A percentile compares a stretch with the other conserved stretches of the same genome.
Evolutionary conservation across 2,113 vertebrate genomes (phyloP).

Genomic region (Bubo scandiacus): DNA sequence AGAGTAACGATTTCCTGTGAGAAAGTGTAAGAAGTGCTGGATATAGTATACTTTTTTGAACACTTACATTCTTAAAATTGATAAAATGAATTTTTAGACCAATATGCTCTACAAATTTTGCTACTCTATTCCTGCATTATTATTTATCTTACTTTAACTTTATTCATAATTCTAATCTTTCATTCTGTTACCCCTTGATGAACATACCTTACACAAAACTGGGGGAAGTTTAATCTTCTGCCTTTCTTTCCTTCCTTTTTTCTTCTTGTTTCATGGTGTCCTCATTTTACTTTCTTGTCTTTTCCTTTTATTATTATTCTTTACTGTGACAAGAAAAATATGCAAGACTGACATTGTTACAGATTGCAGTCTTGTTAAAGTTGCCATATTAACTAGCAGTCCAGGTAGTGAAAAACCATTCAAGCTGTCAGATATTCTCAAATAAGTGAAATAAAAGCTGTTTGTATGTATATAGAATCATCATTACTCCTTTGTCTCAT

Average conservation of each 20-base stretch:
- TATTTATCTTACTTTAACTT: not conserved
- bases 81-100: not conserved
- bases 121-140: not conserved
- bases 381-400: constrained; percentile 25
- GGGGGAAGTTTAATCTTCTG: not conserved
- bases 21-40: not conserved
- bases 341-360: constrained; percentile 8
- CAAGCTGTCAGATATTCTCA: constrained; percentile 60
- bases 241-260: not conserved
- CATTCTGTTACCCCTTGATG: not conserved
- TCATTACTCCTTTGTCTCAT: not conserved
- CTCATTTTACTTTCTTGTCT: constrained; percentile 26
- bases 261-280: not conserved
- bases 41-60: not conserved
- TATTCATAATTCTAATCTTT: not conserved
- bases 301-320: constrained; percentile 25
- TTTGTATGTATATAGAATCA: constrained; percentile 42
- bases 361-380: constrained; percentile 54
- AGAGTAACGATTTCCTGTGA: not conserved
- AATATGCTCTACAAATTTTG: not conserved
- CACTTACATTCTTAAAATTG: not conserved
- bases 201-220: not conserved
- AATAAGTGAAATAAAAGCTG: constrained; percentile 51
- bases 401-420: constrained; percentile 52
- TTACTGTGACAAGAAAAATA: constrained; percentile 50